Evolutionary conservation across 1,140 invertebrate species (phyloP).

Genomic region (Drosophila pallidifrons): DNA sequence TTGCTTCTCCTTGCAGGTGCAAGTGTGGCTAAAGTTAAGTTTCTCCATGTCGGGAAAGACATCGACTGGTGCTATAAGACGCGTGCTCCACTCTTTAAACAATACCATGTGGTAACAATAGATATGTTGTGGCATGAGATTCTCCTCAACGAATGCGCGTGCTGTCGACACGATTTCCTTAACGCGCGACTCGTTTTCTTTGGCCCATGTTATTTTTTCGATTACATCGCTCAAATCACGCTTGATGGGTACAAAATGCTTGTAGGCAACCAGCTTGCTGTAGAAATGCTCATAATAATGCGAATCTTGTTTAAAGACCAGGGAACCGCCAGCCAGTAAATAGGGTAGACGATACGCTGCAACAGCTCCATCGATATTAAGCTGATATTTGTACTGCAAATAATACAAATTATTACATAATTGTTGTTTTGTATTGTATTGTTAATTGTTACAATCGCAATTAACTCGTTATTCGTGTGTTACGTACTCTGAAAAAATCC

Average conservation of each 20-base stretch:
- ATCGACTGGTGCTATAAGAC: slow-evolving; percentile 87
- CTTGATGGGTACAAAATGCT: slow-evolving; percentile 95
- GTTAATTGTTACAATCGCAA: background rate
- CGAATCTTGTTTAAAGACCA: slow-evolving; percentile 97
- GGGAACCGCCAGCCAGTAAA: slow-evolving; percentile 93
- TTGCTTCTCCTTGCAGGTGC: slow-evolving; percentile 82
- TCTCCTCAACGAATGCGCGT: slow-evolving; percentile 90
- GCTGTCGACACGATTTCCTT: slow-evolving; percentile 90
- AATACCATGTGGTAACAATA: slow-evolving; percentile 95
- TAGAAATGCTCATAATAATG: slow-evolving; percentile 98
- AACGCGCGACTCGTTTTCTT: slow-evolving; percentile 90
- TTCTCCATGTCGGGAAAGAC: slow-evolving; percentile 91
- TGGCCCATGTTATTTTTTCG: slow-evolving; percentile 93
- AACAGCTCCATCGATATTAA: slow-evolving; percentile 98
- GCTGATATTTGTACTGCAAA: slow-evolving; percentile 96
- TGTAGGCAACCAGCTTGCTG: slow-evolving; percentile 89
- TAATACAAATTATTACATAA: slow-evolving; percentile 13
- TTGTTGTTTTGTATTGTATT: background rate
- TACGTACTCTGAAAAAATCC: slow-evolving; percentile 96
- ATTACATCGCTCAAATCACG: slow-evolving; percentile 92
- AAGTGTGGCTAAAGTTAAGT: slow-evolving; percentile 87
- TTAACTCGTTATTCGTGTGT: background rate
- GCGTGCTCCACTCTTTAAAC: slow-evolving; percentile 92
- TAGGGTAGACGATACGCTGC: slow-evolving; percentile 98
- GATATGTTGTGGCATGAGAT: slow-evolving; percentile 94